Evolutionary conservation across 92 coral and sea anemone species (phyloP), one percentile per base, ranked within the genome.

Genomic region (Anthopleura xanthogrammica): DNA sequence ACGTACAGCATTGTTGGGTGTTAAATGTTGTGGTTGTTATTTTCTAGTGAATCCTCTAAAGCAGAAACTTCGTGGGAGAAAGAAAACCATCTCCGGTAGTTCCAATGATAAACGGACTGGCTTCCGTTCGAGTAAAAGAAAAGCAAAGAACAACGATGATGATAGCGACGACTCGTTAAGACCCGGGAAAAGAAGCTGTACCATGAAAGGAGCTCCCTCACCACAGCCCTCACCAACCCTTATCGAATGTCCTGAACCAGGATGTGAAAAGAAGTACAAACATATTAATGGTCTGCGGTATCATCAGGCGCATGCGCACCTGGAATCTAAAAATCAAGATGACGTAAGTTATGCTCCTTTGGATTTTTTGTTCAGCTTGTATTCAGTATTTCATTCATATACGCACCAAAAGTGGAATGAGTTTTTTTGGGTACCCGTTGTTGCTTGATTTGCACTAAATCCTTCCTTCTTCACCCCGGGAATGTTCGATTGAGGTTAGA

Each of bases 231-330:
- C 99, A 29, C 99, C 98, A 8, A 94, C 99, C 43, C 89, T 96
- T 62, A 96, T 96, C 41, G 96, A 92, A 71, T 96, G 99, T 60
- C 99, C 99, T 74, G 99, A 96, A 65, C 95, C 95, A 52, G 95
- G 95, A 84, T 96, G 99, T 80, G 95, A 88, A 84, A 96, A 96
- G 88, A 96, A 94, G 83, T 94, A 96, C 84, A 96, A 96, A 78
- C 99, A 96, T 78, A 96, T 96, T 7, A 96, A 96, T 87, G 98
- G 99, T 0, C 77, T 96, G 87, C 93, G 99, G 52, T 96, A 96
- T 83, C 99, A 96, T 74, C 99, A 96, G 79, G 95, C 99, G 43
- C 99, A 96, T 92, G 99, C 99, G 17, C 99, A 96, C 85, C 88
- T 96, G 66, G 99, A 96, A 72, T 89, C 89, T 13, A 83, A 82